A percentile compares a stretch with the other conserved stretches of the same genome.
phyloP scores from a whole-genome alignment of 92 coral and sea anemone species.

The Virgularia gustaviana region DNA sequence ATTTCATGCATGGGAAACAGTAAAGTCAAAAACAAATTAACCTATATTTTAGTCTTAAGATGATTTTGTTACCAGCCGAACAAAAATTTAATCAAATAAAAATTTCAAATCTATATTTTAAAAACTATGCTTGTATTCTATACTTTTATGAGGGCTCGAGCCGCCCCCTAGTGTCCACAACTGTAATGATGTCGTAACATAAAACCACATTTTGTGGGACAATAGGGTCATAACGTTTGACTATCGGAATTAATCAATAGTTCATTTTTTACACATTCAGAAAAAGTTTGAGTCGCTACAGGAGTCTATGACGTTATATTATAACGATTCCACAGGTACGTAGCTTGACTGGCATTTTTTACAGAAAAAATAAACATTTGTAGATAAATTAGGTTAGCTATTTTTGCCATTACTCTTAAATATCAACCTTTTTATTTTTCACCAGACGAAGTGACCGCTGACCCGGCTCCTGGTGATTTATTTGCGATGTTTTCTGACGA shows the following conservation, averaged over 20 bases:
- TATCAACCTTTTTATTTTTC: not conserved
- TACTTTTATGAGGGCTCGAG: too few species aligned
- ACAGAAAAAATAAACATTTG: not conserved
- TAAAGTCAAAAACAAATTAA: too few species aligned
- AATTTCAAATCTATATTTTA: too few species aligned
- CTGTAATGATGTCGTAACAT: too few species aligned
- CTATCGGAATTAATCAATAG: not conserved
- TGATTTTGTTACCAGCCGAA: too few species aligned
- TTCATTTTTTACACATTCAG: constrained; percentile 18
- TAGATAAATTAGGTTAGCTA: not conserved
- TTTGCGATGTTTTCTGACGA: constrained; percentile 74
- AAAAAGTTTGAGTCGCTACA: constrained; percentile 68
- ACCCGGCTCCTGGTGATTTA: constrained; percentile 60
- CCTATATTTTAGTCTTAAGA: too few species aligned
- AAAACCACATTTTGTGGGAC: too few species aligned
- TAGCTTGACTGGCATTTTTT: not conserved
- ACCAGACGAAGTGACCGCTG: constrained; percentile 31
- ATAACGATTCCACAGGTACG: constrained; percentile 75
- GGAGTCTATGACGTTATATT: constrained; percentile 76
- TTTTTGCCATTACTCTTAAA: not conserved
- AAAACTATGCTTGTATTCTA: too few species aligned
- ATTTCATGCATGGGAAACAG: too few species aligned
- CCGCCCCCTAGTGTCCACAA: too few species aligned
- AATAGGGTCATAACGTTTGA: too few species aligned
- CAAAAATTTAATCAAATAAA: too few species aligned